Base-by-base conservation (phyloP, 2,797 vertebrate genomes). In the Galago senegalensis region DNA sequence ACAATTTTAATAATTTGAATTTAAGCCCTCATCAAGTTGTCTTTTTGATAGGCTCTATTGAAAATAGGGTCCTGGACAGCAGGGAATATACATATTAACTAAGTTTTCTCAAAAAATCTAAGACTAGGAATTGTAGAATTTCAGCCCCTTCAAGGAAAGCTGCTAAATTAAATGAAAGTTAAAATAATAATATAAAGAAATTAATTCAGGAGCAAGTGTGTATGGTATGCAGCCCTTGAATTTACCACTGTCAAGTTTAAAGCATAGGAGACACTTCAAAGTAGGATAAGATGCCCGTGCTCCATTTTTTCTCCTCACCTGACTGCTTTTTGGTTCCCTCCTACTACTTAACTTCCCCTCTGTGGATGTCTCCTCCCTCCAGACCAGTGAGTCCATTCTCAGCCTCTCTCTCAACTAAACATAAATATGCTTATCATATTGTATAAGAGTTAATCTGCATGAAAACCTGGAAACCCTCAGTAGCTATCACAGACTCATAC, bases 81-180 rank as follows among this genome's bases (percentile, higher is more conserved):
- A 87, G 27, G 93, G 81, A 82, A 43, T 60, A 70, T 1, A 3
- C 73, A n/a, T 43, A 37, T 31, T 87, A 14, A 85, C 21, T 63
- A 21, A 34, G 16, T 81, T 79, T 90, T 89, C 76, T 92, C 29
- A 77, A 27, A 86, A 86, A 80, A 76, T 46, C 31, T 84, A 87
- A 14, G 17, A 76, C 23, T 37, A 87, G 21, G 13, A 49, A 14
- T 18, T 87, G 72, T 3, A 37, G 12, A 16, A 5, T 56, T 94
- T 67, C 53, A 53, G 5, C 4, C 91, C 7, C 20, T 65, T 21
- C 20, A 70, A 40, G 46, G 2, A 31, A 93, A 96, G 27, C 5
- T 29, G 37, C 25, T 72, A 46, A 94, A 5, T 86, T 67, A 72
- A 87, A 58, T 88, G 40, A 43, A 61, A 83, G 65, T 75, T 83